phyloP scores from a whole-genome alignment of 2,888 invertebrate genomes.

The Lysandra bellargus region DNA sequence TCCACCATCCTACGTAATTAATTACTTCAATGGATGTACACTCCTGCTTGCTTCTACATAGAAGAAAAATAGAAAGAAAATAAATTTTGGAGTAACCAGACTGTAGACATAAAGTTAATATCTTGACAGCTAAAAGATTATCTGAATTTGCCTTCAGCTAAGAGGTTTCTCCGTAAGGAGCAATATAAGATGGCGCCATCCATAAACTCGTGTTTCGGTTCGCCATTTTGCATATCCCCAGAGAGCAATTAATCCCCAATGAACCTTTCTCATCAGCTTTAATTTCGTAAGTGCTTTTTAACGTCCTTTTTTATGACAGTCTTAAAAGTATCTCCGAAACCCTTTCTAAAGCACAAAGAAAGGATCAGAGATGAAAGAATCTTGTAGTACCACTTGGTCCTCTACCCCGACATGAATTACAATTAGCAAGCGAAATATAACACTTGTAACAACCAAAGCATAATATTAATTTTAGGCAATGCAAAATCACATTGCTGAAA shows the following conservation, averaged over 20 bases:
- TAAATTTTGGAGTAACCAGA: too few species aligned
- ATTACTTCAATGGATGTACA: too few species aligned
- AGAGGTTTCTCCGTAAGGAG: constrained; percentile 1
- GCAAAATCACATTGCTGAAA: too few species aligned
- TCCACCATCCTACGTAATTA: too few species aligned
- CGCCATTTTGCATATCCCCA: constrained; percentile 25
- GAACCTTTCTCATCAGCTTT: constrained; percentile 13
- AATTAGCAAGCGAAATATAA: too few species aligned
- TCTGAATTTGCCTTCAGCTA: background rate
- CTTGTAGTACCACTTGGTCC: background rate
- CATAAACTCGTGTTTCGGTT: background rate
- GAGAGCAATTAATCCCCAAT: constrained; percentile 19
- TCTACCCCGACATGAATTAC: too few species aligned
- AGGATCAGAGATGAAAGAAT: background rate
- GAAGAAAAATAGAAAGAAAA: too few species aligned
- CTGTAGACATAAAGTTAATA: background rate
- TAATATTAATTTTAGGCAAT: too few species aligned
- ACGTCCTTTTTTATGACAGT: constrained; percentile 15
- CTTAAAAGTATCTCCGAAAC: constrained; percentile 11
- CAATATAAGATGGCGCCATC: constrained; percentile 3
- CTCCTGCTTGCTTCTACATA: too few species aligned
- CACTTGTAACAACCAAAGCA: too few species aligned
- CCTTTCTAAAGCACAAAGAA: constrained; percentile 5
- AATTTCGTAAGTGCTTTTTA: constrained; percentile 8
- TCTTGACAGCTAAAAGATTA: background rate